These are phyloP conservation scores for Bradypodion pumilum DNA, from an alignment of 2,797 vertebrate species.

Conservation along the genomic window DNA sequence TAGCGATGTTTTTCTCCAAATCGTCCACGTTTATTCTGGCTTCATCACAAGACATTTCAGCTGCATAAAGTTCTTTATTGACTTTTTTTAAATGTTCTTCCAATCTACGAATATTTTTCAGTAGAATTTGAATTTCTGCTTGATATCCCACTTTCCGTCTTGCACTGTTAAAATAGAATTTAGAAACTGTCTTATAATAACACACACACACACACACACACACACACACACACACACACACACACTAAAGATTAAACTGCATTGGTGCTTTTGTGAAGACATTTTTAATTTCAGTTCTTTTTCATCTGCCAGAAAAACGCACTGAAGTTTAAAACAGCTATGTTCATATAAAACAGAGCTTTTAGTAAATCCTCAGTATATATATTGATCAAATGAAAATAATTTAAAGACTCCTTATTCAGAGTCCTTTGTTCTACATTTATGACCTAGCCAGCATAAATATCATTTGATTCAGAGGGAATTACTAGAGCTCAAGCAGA, in stretches of 20 bases:
- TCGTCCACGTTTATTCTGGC: constrained; percentile 72
- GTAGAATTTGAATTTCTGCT: constrained; percentile 72
- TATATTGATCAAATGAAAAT: not conserved
- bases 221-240: not conserved
- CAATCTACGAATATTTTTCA: constrained; percentile 72
- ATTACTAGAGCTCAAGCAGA: not conserved
- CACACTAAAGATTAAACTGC: constrained; percentile 13
- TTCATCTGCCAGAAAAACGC: not conserved
- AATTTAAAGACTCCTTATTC: constrained; percentile 14
- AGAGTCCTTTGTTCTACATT: not conserved
- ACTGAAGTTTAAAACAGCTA: not conserved
- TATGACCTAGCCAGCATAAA: not conserved
- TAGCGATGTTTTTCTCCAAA: constrained; percentile 68
- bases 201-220: not conserved
- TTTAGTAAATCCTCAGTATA: not conserved
- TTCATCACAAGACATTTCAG: constrained; percentile 67
- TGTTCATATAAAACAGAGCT: not conserved
- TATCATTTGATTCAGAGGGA: not conserved
- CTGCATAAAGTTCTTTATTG: constrained; percentile 71
- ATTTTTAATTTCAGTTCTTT: not conserved
- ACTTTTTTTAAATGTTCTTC: constrained; percentile 74
- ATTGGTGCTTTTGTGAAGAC: not conserved
- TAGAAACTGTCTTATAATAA: not conserved
- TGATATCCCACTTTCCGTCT: constrained; percentile 49
- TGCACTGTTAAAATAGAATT: constrained; percentile 56